Conservation (phyloP, 2,888 invertebrate genomes). For the Syrista parreyssii region DNA sequence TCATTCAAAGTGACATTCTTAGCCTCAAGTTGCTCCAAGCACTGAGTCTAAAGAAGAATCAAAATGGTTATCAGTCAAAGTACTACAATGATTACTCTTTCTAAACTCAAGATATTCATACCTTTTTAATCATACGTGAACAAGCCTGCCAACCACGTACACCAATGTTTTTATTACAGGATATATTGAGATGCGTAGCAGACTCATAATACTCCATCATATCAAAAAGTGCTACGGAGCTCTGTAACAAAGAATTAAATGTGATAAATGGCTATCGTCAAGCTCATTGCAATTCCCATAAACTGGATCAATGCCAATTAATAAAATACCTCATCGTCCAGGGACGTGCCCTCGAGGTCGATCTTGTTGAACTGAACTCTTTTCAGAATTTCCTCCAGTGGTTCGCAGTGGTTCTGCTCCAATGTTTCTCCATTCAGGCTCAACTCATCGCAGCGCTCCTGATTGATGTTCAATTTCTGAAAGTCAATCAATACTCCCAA, state of each 20-base stretch:
- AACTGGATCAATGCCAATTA: too few species aligned
- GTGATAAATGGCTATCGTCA: not conserved
- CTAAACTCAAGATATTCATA: conserved; percentile 50
- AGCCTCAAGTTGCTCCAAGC: conserved; percentile 76
- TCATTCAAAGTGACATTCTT: conserved; percentile 75
- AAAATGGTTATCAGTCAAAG: conserved; percentile 32
- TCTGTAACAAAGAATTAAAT: conserved; percentile 32
- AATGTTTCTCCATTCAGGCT: conserved; percentile 72
- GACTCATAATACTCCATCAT: conserved; percentile 95
- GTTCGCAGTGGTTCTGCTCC: conserved; percentile 79
- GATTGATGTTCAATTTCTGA: conserved; percentile 63
- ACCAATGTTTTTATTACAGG: conserved; percentile 80
- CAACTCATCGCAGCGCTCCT: conserved; percentile 72
- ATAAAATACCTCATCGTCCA: conserved; percentile 77
- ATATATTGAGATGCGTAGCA: conserved; percentile 77
- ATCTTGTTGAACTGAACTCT: conserved; percentile 79
- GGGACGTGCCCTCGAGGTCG: conserved; percentile 75
- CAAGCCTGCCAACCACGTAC: conserved; percentile 87
- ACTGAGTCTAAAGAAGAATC: conserved; percentile 71
- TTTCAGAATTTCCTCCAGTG: conserved; percentile 85
- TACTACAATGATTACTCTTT: not conserved
- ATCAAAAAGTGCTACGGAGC: conserved; percentile 83
- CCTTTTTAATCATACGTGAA: conserved; percentile 82
- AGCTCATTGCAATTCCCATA: too few species aligned
- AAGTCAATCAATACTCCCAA: conserved; percentile 26